A percentile compares a stretch with the other conserved stretches of the same genome.
Conservation (phyloP, 2,113 vertebrate genomes). For the Telmatochromis sp. region DNA sequence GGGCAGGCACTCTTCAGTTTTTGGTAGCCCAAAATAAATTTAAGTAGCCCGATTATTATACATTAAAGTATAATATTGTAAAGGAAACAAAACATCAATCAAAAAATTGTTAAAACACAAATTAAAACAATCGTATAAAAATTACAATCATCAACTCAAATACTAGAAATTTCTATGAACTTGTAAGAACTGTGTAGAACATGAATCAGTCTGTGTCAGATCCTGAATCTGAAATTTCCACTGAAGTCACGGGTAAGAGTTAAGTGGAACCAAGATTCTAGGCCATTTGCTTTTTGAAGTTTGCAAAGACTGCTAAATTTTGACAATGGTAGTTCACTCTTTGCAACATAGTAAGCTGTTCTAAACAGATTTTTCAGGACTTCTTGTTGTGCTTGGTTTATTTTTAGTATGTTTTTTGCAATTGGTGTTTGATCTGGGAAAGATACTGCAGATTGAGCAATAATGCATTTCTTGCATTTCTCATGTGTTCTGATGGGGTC, state of each 20-base stretch:
- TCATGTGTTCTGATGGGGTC: neutral
- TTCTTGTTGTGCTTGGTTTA: neutral
- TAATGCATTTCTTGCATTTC: neutral
- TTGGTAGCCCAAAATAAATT: neutral
- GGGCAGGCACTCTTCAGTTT: neutral
- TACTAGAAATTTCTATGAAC: too few relatives aligned
- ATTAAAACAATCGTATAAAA: neutral
- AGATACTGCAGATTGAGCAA: neutral
- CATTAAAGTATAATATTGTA: neutral
- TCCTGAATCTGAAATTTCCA: too few relatives aligned
- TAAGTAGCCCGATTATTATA: neutral
- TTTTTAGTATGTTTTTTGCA: neutral
- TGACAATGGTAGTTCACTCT: neutral
- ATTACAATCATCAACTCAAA: too few relatives aligned
- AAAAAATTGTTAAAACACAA: neutral
- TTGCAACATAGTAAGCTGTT: neutral
- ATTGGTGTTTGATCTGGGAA: neutral
- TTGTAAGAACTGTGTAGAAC: too few relatives aligned
- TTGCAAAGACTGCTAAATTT: neutral
- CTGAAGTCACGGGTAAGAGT: too few relatives aligned
- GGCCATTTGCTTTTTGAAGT: neutral
- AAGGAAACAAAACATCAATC: neutral
- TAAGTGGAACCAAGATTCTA: too few relatives aligned
- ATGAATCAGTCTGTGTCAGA: too few relatives aligned
- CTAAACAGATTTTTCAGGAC: neutral